These are phyloP conservation scores for Drosophila tani DNA, from an alignment of 1,140 invertebrate genomes.

Conservation along the genomic window DNA sequence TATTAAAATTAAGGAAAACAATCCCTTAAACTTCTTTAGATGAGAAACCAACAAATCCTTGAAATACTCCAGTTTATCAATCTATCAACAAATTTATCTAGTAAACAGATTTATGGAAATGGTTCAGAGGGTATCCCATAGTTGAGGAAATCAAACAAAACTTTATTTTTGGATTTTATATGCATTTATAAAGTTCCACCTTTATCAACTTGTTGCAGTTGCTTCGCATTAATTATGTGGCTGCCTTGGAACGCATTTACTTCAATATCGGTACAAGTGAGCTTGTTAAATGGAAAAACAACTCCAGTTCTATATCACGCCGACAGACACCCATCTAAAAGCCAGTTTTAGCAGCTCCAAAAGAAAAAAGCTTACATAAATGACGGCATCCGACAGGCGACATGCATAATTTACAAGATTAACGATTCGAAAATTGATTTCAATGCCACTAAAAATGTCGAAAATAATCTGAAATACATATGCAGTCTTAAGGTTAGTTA, in stretches of 20 bases:
- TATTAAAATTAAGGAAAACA: too few species aligned
- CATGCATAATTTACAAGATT: slow-evolving; percentile 82
- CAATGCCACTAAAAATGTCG: slow-evolving; percentile 75
- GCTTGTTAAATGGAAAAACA: slow-evolving; percentile 30
- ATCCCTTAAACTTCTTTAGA: too few species aligned
- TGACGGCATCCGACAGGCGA: slow-evolving; percentile 70
- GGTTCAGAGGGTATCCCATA: too few species aligned
- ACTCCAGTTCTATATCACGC: slow-evolving; percentile 35
- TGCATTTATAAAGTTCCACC: slow-evolving; percentile 8
- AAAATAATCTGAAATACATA: slow-evolving; percentile 65
- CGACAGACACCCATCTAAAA: slow-evolving; percentile 33
- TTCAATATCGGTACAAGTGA: slow-evolving; percentile 22
- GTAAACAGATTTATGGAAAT: not conserved
- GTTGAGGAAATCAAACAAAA: not conserved
- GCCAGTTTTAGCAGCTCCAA: slow-evolving; percentile 6
- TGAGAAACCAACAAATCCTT: too few species aligned
- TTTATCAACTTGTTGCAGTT: slow-evolving; percentile 25
- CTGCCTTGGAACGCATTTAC: slow-evolving; percentile 10
- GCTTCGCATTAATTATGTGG: slow-evolving; percentile 22
- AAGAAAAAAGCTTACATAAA: slow-evolving; percentile 44
- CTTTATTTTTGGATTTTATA: not conserved
- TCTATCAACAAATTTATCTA: too few species aligned
- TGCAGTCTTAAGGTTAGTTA: slow-evolving; percentile 45
- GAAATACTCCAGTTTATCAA: too few species aligned
- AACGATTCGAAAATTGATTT: slow-evolving; percentile 84